These are phyloP conservation scores for Nycticorax nycticorax DNA, from an alignment of 2,113 vertebrate species.

Conservation along the genomic window DNA sequence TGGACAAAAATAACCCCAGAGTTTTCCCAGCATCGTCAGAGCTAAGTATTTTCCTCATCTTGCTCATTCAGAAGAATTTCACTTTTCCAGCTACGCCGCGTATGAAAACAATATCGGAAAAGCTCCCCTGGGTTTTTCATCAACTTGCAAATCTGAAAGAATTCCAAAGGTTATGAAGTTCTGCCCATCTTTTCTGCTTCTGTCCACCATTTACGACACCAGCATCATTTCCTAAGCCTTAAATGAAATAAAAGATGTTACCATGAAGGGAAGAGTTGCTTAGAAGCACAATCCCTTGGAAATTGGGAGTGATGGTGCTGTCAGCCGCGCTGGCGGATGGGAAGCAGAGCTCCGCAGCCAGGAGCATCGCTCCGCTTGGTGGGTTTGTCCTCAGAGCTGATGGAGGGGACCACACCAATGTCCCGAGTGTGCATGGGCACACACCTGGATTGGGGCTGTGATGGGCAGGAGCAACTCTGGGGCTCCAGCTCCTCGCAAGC, in stretches of 20 bases:
- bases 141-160: not conserved
- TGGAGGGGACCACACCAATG: not conserved
- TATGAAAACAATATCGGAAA: slow-evolving; percentile 28
- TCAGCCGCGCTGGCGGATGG: not conserved
- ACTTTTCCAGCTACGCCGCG: slow-evolving; percentile 20
- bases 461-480: not conserved
- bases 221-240: not conserved
- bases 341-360: fast-evolving
- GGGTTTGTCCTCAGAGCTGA: not conserved
- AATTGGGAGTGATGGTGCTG: not conserved
- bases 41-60: slow-evolving; percentile 39
- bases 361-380: fast-evolving
- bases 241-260: slow-evolving; percentile 6
- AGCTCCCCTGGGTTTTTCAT: slow-evolving; percentile 1
- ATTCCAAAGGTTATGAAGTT: not conserved
- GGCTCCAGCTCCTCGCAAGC: not conserved
- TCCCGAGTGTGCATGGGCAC: too few relatives aligned
- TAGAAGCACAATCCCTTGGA: not conserved
- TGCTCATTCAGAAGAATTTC: slow-evolving; percentile 52
- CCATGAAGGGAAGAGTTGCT: slow-evolving; percentile 14
- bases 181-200: not conserved
- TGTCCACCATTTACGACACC: not conserved
- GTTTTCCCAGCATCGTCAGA: slow-evolving; percentile 53
- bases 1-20: slow-evolving; percentile 32
- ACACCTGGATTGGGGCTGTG: not conserved